Evolutionary conservation across 2,797 vertebrate genomes (phyloP).

Genomic region (Enteromius viviparus): DNA sequence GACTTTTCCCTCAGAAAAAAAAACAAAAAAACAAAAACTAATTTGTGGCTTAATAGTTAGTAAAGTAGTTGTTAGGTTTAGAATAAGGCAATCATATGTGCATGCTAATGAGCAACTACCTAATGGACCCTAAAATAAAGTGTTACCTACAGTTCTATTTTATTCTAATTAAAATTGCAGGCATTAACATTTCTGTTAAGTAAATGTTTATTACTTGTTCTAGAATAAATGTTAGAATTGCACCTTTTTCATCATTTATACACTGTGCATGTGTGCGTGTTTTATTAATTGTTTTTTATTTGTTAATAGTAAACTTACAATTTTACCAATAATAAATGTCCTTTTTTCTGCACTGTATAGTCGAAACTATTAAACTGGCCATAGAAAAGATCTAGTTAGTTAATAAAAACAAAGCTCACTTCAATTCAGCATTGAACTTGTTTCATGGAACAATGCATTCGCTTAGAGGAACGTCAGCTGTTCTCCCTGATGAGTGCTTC

Average conservation of each 20-base stretch:
- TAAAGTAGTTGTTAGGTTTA: too few relatives aligned
- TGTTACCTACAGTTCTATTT: not conserved
- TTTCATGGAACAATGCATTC: constrained; percentile 28
- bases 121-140: too few relatives aligned
- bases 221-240: not conserved
- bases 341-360: not conserved
- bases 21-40: too few relatives aligned
- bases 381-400: not conserved
- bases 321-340: not conserved
- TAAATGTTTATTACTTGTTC: not conserved
- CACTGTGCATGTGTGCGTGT: not conserved
- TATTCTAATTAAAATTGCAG: not conserved
- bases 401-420: constrained; percentile 8
- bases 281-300: not conserved
- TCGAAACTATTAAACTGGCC: not conserved
- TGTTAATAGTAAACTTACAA: not conserved
- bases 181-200: not conserved
- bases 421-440: not conserved
- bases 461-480: not conserved
- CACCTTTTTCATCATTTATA: not conserved
- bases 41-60: too few relatives aligned
- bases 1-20: too few relatives aligned
- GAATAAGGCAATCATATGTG: too few relatives aligned
- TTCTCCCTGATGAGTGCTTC: constrained; percentile 6
- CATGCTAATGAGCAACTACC: too few relatives aligned